Evolutionary conservation across 2,888 invertebrate species (phyloP).

Genomic region (Sylvicola cinctus): DNA sequence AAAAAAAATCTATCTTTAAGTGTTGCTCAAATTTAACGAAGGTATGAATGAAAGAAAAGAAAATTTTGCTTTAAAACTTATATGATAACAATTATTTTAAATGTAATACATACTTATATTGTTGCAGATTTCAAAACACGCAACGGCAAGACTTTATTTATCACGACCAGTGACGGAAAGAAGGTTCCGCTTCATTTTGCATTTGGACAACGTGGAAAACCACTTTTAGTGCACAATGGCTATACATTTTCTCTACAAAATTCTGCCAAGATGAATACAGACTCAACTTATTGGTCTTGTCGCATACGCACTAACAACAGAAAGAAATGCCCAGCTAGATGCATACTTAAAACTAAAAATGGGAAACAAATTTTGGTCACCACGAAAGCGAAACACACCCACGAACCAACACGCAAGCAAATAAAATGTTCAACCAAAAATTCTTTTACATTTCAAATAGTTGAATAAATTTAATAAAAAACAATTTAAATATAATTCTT

Average conservation of each 20-base stretch:
- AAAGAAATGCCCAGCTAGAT: slow-evolving; percentile 11
- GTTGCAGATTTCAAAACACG: neutral
- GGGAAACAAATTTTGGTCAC: slow-evolving; percentile 17
- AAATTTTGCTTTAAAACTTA: too few relatives aligned
- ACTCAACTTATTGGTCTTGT: slow-evolving; percentile 26
- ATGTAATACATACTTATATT: too few relatives aligned
- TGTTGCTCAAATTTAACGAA: too few relatives aligned
- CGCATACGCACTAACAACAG: slow-evolving; percentile 15
- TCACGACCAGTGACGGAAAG: too few relatives aligned
- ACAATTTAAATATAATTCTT: too few relatives aligned
- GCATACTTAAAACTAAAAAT: slow-evolving; percentile 14
- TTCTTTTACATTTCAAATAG: neutral
- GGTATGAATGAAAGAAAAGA: too few relatives aligned
- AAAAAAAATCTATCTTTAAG: too few relatives aligned
- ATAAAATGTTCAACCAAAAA: slow-evolving; percentile 11
- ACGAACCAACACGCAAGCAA: slow-evolving; percentile 14
- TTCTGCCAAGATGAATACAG: slow-evolving; percentile 22
- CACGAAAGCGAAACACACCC: slow-evolving; percentile 20
- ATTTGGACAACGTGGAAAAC: slow-evolving; percentile 20
- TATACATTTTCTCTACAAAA: slow-evolving; percentile 14
- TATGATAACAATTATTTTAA: too few relatives aligned
- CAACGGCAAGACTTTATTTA: neutral
- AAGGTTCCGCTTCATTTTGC: too few relatives aligned
- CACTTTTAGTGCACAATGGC: slow-evolving; percentile 17
- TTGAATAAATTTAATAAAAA: neutral